These are phyloP conservation scores for Neoarius graeffei DNA, from an alignment of 2,113 vertebrate species.

Conservation along the genomic window DNA sequence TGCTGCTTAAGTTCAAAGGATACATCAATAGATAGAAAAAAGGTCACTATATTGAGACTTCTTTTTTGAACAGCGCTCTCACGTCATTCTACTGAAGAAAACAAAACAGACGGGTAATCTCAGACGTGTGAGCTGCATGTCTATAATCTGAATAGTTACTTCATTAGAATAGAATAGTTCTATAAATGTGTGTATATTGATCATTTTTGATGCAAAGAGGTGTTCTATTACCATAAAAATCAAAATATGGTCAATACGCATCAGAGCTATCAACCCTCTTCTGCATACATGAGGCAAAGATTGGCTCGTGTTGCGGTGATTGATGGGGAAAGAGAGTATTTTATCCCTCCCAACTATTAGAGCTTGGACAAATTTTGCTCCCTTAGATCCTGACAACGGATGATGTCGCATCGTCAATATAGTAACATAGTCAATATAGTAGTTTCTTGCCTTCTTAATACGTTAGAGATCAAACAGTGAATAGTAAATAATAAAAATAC, in stretches of 20 bases:
- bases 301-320: not conserved
- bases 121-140: not conserved
- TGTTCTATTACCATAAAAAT: not conserved
- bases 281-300: too few relatives aligned
- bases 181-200: too few relatives aligned
- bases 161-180: too few relatives aligned
- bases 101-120: too few relatives aligned
- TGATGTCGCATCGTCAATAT: not conserved
- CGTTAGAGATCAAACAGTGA: too few relatives aligned
- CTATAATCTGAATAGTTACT: not conserved
- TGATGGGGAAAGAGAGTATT: not conserved
- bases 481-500: too few relatives aligned
- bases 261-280: too few relatives aligned
- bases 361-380: not conserved
- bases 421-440: too few relatives aligned
- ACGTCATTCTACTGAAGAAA: not conserved
- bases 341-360: too few relatives aligned
- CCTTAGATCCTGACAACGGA: not conserved
- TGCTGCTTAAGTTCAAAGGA: not conserved
- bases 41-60: not conserved
- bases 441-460: too few relatives aligned
- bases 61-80: not conserved
- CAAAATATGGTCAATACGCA: too few relatives aligned
- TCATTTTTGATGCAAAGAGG: not conserved
- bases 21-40: not conserved